Conservation (phyloP, 2,113 vertebrate species). For the Antennarius striatus region DNA sequence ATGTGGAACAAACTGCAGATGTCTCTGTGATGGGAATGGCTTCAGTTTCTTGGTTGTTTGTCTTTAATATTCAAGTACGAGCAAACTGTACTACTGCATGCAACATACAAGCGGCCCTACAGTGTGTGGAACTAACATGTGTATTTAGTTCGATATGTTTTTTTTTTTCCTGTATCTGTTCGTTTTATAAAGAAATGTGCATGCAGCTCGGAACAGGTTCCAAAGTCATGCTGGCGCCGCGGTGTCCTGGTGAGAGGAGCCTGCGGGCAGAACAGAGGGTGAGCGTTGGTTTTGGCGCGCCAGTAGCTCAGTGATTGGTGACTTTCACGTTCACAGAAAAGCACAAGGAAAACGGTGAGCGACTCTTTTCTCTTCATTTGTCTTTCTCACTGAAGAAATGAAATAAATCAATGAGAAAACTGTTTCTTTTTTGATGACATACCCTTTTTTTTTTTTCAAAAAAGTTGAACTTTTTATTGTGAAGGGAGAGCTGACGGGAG, state of each 20-base stretch:
- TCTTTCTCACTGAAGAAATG: constrained; percentile 68
- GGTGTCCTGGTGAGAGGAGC: constrained; percentile 78
- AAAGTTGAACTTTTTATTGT: constrained; percentile 87
- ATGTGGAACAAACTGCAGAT: constrained; percentile 78
- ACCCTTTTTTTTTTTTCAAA: constrained; percentile 48
- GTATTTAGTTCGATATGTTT: constrained; percentile 86
- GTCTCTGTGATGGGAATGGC: constrained; percentile 93
- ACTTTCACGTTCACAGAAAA: constrained; percentile 82
- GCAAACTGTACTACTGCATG: constrained; percentile 99
- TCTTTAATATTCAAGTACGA: constrained; percentile 93
- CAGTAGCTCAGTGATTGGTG: constrained; percentile 76
- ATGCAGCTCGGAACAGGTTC: constrained; percentile 95
- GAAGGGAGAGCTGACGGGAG: constrained; percentile 32
- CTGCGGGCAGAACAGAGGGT: constrained; percentile 81
- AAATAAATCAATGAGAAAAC: constrained; percentile 36
- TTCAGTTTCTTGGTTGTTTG: constrained; percentile 95
- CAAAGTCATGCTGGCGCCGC: constrained; percentile 88
- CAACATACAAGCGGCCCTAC: constrained; percentile 98
- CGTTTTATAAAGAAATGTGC: constrained; percentile 92
- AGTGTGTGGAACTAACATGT: constrained; percentile 94
- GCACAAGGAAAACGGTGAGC: constrained; percentile 78
- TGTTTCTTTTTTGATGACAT: constrained; percentile 68
- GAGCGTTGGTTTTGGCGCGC: constrained; percentile 78
- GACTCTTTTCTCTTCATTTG: constrained; percentile 12
- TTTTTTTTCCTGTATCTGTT: constrained; percentile 69